These are phyloP conservation scores for Thumatha senex DNA, from an alignment of 2,888 invertebrate genomes.

Conservation along the genomic window DNA sequence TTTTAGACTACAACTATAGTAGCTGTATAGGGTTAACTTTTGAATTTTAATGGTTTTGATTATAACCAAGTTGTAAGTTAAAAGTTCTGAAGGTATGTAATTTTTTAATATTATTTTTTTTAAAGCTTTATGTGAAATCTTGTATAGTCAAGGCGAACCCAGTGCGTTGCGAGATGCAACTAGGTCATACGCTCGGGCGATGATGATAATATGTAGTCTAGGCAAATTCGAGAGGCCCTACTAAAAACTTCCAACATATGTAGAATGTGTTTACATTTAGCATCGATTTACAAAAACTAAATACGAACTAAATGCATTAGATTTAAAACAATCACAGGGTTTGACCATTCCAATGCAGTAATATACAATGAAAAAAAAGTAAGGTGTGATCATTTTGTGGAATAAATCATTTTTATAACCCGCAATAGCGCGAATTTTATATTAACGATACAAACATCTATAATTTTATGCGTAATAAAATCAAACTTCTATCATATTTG, in stretches of 20 bases:
- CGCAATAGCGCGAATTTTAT: constrained; percentile 19
- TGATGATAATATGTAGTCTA: too few relatives aligned
- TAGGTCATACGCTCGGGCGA: too few relatives aligned
- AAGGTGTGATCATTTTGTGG: constrained; percentile 2
- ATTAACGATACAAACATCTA: constrained; percentile 20
- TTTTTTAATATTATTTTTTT: constrained; percentile 16
- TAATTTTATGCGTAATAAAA: constrained; percentile 27
- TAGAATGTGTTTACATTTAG: too few relatives aligned
- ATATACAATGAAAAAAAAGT: constrained; percentile 6
- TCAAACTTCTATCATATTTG: constrained; percentile 33
- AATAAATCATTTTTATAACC: constrained; percentile 15
- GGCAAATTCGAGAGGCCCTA: too few relatives aligned
- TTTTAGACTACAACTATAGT: constrained; percentile 50
- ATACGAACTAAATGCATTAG: too few relatives aligned
- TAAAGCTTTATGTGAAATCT: too few relatives aligned
- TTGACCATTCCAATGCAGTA: not conserved
- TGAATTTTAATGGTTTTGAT: constrained; percentile 40
- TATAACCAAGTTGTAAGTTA: constrained; percentile 17
- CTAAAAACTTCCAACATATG: too few relatives aligned
- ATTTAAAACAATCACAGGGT: not conserved
- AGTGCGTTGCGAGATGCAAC: too few relatives aligned
- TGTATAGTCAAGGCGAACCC: constrained; percentile 9
- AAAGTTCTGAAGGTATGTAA: constrained; percentile 18
- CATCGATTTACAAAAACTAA: too few relatives aligned
- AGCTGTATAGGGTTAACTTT: constrained; percentile 33